Base-by-base conservation (phyloP, 2,888 invertebrate species). In the Eupithecia inturbata region DNA sequence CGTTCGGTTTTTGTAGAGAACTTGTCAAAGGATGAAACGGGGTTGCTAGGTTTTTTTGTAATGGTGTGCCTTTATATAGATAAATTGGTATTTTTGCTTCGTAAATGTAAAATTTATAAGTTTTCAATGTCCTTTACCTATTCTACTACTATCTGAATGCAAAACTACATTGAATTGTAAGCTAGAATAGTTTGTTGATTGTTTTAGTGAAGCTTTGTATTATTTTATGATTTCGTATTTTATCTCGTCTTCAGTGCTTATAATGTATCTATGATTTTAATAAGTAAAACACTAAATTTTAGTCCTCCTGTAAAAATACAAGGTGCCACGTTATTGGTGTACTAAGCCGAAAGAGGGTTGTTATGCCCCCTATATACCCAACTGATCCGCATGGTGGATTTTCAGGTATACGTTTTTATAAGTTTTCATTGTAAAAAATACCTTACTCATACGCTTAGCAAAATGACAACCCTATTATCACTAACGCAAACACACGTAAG, bases 1-100 rank as follows among this genome's bases (percentile, higher is more conserved):
- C 57, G 63, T 63, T 41, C 60, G 28, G 41, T 74, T 69, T 49
- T 49, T 74, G 68, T 68, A 70, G 63, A 28, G 33, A 64, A 64
- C 63, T 36, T 31, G 62, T 31, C 62, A 31, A 62, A 62, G 63
- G 33, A n/a, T 31, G 22, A 36, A 33, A 64, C 6, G 63, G 19
- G n/a, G 63, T 36, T 36, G 12, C 10, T n/a, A 28, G 14, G 16
- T 31, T 10, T 64, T 64, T 64, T 62, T 9, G 28, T 31, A 62
- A 62, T 62, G 31, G 19, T 62, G 19, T 62, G 28, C 26, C 60
- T 63, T 63, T 36, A n/a, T 22, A 5, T 4, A 36, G n/a, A 62
- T 64, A 19, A 36, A 64, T n/a, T 36, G 31, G n/a, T 33, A n/a
- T n/a, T 31, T 64, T 31, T 57, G 12, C n/a, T 33, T 0, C 16